Evolutionary conservation across 2,797 vertebrate species (phyloP).

Genomic region (Lacerta bilineata): DNA sequence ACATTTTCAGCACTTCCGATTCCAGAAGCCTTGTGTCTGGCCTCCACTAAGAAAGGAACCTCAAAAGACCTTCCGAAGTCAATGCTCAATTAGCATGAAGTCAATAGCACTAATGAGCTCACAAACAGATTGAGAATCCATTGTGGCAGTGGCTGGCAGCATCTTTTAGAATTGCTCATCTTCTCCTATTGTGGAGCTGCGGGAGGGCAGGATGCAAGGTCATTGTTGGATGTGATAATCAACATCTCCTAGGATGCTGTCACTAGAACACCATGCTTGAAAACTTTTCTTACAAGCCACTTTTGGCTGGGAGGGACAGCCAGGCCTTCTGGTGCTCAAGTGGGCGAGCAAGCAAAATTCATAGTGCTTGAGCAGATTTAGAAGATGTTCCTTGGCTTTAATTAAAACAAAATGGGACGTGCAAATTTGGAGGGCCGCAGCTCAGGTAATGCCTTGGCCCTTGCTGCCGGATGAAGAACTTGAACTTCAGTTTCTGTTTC

Average conservation of each 20-base stretch:
- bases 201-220: conserved; percentile 21
- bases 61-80: conserved; percentile 38
- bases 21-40: neutral
- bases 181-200: conserved; percentile 10
- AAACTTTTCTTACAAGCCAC: neutral
- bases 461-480: too few species aligned
- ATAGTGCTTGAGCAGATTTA: neutral
- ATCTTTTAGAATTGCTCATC: conserved; percentile 9
- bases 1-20: neutral
- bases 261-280: neutral
- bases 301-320: neutral
- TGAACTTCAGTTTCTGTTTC: too few species aligned
- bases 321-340: too few species aligned
- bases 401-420: neutral
- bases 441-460: neutral
- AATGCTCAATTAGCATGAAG: conserved; percentile 42
- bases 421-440: neutral
- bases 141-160: conserved; percentile 16
- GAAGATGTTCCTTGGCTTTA: too few species aligned
- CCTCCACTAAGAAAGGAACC: neutral
- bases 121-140: conserved; percentile 33
- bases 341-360: neutral
- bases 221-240: conserved; percentile 20
- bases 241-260: neutral
- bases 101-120: conserved; percentile 40